Base-by-base conservation (phyloP, 2,113 vertebrate species). In the Puma concolor region DNA sequence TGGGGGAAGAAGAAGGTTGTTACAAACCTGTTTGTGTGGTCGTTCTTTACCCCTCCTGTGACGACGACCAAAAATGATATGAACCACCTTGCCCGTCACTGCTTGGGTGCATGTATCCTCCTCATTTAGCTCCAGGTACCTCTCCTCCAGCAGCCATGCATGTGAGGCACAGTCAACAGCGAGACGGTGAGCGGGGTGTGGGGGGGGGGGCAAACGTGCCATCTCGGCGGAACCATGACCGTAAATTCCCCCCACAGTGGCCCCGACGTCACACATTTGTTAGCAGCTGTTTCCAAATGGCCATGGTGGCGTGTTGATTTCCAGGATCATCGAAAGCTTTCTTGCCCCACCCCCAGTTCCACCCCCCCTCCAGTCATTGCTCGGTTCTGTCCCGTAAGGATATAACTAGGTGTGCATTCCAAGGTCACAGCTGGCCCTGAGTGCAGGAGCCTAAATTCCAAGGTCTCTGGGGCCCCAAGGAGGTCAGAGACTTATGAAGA, bases 1-100 rank as follows among this genome's bases (percentile, higher is more conserved):
- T 99, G 98, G 98, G 98, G 98, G 98, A 96, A 98, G 96, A 98
- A 98, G 95, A 96, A 98, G 96, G 97, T 98, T 98, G 98, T 98
- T 98, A 97, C 97, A 97, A 98, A 98, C 98, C 98, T 98, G 96
- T 90, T 19, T 76, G 63, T 52, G 54, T 60, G 71, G n/a, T 85
- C 88, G 71, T 83, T 98, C 57, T 44, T 97, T 48, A 69, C 87
- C 98, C 95, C 97, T 97, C 98, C 97, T 74, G 96, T 91, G 97
- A 98, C 41, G 81, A 98, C 5, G n/a, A 97, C 97, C 96, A 94
- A 94, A 98, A 97, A 96, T 79, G 90, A 95, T 94, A 88, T 36
- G 91, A 97, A 96, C 95, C 86, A 29, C 91, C 96, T 95, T 94
- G 86, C 97, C 96, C 97, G 82, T 64, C 92, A 41, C 85, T 76